Conservation (phyloP, 1,140 invertebrate genomes). For the Drosophila takahashii region DNA sequence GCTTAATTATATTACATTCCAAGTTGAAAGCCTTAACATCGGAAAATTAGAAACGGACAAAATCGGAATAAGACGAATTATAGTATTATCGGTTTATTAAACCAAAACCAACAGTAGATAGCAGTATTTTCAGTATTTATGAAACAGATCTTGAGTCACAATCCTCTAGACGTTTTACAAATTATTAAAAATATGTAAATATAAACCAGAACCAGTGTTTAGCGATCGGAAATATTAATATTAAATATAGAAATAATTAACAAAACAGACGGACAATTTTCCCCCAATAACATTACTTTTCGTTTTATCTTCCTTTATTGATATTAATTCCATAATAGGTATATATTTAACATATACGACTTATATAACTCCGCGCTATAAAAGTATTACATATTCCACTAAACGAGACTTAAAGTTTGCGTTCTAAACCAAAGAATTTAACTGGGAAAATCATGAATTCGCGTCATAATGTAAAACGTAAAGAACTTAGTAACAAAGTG, state of each 20-base stretch:
- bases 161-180: too few relatives aligned
- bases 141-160: background rate
- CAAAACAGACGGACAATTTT: background rate
- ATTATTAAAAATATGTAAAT: background rate
- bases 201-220: background rate
- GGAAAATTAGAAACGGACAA: background rate
- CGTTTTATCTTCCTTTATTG: slow-evolving; percentile 36
- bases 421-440: background rate
- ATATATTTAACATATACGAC: slow-evolving; percentile 44
- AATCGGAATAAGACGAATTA: background rate
- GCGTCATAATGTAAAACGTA: background rate
- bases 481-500: background rate
- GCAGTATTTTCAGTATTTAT: background rate
- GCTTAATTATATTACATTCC: background rate
- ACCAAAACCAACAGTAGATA: background rate
- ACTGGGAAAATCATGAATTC: background rate
- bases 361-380: slow-evolving; percentile 22
- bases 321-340: slow-evolving; percentile 28
- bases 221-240: slow-evolving; percentile 8
- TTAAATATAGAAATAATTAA: too few relatives aligned
- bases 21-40: background rate
- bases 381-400: slow-evolving; percentile 13
- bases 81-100: background rate
- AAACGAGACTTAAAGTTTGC: background rate
- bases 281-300: slow-evolving; percentile 13